phyloP scores from a whole-genome alignment of 2,888 invertebrate genomes.

The Philopedon plagiatum region DNA sequence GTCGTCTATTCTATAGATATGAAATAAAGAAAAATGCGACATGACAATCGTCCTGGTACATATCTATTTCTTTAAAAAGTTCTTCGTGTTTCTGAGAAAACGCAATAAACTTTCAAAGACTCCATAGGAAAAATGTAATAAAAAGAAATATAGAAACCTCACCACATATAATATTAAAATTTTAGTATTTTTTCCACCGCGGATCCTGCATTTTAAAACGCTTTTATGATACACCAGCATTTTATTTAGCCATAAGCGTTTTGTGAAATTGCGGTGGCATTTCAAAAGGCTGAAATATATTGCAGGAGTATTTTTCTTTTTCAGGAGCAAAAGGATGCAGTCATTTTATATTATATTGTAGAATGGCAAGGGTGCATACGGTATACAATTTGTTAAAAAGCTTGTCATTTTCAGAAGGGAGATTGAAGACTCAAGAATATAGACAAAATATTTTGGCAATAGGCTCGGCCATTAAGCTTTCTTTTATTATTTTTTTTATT shows the following conservation, averaged over 20 bases:
- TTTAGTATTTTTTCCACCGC: constrained; percentile 30
- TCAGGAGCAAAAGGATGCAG: neutral
- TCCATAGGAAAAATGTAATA: constrained; percentile 23
- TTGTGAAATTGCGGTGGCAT: constrained; percentile 20
- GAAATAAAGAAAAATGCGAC: neutral
- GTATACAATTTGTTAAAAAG: constrained; percentile 1
- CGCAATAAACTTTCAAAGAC: constrained; percentile 1
- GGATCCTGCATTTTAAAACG: constrained; percentile 21
- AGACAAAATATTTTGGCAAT: no score
- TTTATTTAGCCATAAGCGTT: constrained; percentile 27
- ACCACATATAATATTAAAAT: constrained; percentile 27
- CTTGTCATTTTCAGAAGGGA: no score
- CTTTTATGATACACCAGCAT: constrained; percentile 27
- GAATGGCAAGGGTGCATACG: neutral
- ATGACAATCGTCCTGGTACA: neutral
- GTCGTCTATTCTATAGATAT: neutral
- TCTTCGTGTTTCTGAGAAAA: neutral
- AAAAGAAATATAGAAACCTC: constrained; percentile 17
- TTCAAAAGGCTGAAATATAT: constrained; percentile 11
- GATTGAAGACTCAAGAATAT: no score
- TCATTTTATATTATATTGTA: neutral
- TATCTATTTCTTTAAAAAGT: neutral
- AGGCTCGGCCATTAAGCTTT: no score
- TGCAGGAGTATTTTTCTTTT: constrained; percentile 17
- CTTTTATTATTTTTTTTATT: no score